phyloP scores from a whole-genome alignment of 1,140 invertebrate species.

The Tribolium madens region DNA sequence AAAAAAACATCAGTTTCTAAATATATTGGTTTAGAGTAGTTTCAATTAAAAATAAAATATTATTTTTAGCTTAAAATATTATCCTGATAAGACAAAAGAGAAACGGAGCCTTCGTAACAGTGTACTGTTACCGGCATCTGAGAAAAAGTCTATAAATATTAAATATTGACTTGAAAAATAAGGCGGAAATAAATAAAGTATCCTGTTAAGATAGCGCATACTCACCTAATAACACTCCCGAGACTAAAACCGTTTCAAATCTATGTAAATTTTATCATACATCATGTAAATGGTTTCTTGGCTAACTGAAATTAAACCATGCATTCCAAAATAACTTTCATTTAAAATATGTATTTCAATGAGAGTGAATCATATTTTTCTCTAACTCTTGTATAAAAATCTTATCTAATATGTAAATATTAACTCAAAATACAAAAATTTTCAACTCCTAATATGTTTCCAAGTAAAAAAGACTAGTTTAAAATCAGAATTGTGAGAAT shows the following conservation, averaged over 20 bases:
- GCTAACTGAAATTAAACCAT: slow-evolving; percentile 4
- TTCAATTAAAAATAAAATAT: too few relatives aligned
- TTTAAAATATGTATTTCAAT: neutral
- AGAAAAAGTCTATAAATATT: slow-evolving; percentile 21
- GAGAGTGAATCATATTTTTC: slow-evolving; percentile 10
- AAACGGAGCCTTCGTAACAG: neutral
- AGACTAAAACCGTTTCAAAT: slow-evolving; percentile 18
- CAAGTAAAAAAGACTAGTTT: too few relatives aligned
- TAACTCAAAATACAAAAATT: neutral
- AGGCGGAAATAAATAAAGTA: slow-evolving; percentile 14
- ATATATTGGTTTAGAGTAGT: too few relatives aligned
- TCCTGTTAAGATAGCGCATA: slow-evolving; percentile 16
- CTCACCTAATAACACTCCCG: neutral
- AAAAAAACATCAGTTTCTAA: too few relatives aligned
- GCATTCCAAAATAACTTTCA: slow-evolving; percentile 27
- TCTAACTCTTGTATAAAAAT: neutral
- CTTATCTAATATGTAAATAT: neutral
- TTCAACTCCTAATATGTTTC: neutral
- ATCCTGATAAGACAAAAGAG: neutral
- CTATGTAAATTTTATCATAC: slow-evolving; percentile 30
- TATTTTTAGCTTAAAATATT: too few relatives aligned
- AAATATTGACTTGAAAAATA: slow-evolving; percentile 26
- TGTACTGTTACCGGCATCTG: neutral
- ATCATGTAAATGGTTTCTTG: slow-evolving; percentile 38
- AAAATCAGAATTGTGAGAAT: slow-evolving; percentile 6